Percentiles rank a stretch among this genome's conserved stretches.
phyloP scores from a whole-genome alignment of 2,113 vertebrate genomes.

The Mormyrus lacerda region DNA sequence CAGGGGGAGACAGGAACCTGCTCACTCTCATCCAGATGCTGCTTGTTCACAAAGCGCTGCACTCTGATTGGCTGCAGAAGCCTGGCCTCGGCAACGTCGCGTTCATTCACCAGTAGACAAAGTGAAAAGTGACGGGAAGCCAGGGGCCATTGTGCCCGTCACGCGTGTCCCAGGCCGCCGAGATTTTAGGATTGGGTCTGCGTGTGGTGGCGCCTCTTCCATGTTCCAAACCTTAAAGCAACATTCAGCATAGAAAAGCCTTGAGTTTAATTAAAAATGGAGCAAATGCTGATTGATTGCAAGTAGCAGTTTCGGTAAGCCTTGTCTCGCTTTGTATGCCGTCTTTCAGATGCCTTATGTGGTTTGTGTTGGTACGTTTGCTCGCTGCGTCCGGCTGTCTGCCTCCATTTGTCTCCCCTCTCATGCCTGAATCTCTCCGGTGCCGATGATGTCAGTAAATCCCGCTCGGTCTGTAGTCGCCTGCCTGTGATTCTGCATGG shows the following conservation, averaged over 20 bases:
- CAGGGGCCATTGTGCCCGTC: background rate
- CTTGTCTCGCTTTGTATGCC: background rate
- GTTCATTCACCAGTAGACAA: background rate
- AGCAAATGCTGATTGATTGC: background rate
- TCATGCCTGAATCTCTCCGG: background rate
- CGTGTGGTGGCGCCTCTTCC: background rate
- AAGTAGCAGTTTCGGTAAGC: background rate
- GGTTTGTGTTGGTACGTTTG: background rate
- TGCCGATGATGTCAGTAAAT: conserved; percentile 38
- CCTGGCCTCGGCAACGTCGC: background rate
- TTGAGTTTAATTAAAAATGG: background rate
- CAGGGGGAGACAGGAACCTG: background rate
- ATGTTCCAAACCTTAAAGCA: background rate
- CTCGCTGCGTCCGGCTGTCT: background rate
- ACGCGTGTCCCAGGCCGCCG: background rate
- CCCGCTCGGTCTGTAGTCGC: conserved; percentile 20
- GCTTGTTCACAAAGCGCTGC: background rate
- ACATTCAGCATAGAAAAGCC: background rate
- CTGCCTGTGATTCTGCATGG: conserved; percentile 2
- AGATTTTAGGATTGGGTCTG: background rate
- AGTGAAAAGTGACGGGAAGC: background rate
- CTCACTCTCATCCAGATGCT: background rate
- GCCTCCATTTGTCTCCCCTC: background rate
- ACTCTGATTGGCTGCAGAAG: background rate
- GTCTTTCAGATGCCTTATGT: background rate